A percentile compares a stretch with the other conserved stretches of the same genome.
These are phyloP conservation scores for Drosophila nigricruria DNA, from an alignment of 2,888 invertebrate genomes.

Conservation along the genomic window DNA sequence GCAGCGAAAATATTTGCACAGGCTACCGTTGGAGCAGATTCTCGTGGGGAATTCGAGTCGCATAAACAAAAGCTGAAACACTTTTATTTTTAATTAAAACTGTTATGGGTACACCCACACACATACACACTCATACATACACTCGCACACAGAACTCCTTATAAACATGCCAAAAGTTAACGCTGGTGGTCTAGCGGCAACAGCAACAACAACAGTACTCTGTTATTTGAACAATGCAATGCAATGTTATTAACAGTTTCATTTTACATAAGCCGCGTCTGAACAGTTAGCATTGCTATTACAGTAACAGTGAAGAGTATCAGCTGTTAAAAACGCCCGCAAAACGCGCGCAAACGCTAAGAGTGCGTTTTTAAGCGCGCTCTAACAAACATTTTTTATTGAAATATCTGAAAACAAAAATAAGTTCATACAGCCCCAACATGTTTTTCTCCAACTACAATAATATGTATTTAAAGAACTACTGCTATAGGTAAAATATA, in stretches of 20 bases:
- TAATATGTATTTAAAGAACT: slow-evolving; percentile 83
- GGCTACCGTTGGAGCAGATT: slow-evolving; percentile 62
- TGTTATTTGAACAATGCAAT: slow-evolving; percentile 55
- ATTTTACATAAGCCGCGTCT: slow-evolving; percentile 34
- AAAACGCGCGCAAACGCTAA: slow-evolving; percentile 42
- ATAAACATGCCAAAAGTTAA: slow-evolving; percentile 34
- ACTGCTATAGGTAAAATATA: slow-evolving; percentile 80
- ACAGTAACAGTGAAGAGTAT: slow-evolving; percentile 23
- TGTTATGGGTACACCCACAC: slow-evolving; percentile 49
- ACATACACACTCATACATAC: slow-evolving; percentile 2
- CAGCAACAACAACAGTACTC: slow-evolving; percentile 30
- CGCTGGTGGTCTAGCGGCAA: slow-evolving; percentile 58
- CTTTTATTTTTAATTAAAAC: slow-evolving; percentile 72
- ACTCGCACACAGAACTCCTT: slow-evolving; percentile 19
- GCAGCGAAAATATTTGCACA: slow-evolving; percentile 66
- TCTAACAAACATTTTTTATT: not conserved
- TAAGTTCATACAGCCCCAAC: not conserved
- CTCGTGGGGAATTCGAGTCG: slow-evolving; percentile 41
- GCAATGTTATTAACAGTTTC: slow-evolving; percentile 60
- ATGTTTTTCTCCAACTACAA: slow-evolving; percentile 83
- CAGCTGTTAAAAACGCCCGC: slow-evolving; percentile 22
- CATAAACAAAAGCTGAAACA: slow-evolving; percentile 58
- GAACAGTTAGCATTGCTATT: slow-evolving; percentile 17
- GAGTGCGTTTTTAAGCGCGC: slow-evolving; percentile 41
- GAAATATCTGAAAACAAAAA: not conserved